These are phyloP conservation scores for honey bee (Apis mellifera) DNA, from an alignment of 1,140 invertebrate genomes.

Conservation along the genomic window DNA sequence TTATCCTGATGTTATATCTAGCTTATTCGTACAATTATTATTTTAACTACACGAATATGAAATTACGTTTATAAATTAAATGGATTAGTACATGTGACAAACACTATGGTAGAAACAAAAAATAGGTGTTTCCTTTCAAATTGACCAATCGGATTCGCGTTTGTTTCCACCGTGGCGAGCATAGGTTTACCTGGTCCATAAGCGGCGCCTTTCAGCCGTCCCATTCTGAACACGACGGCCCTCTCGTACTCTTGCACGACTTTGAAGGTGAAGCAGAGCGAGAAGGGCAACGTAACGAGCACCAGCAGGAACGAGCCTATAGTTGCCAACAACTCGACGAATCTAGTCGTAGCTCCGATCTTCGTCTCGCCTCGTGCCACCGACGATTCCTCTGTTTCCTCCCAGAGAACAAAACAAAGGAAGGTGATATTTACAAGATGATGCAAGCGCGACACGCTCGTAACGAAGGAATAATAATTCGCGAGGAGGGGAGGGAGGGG, in stretches of 20 bases:
- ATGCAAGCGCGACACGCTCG: background rate
- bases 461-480: no score
- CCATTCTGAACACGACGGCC: slow-evolving; percentile 89
- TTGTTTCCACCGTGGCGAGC: no score
- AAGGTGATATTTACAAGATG: background rate
- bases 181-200: slow-evolving; percentile 86
- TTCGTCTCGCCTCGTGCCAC: background rate
- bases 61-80: no score
- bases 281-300: slow-evolving; percentile 92
- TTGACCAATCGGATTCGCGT: no score
- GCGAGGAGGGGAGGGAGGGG: background rate
- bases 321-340: slow-evolving; percentile 91
- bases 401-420: no score
- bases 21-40: no score
- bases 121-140: no score
- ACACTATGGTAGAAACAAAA: no score
- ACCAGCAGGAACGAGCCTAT: slow-evolving; percentile 89
- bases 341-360: slow-evolving; percentile 75
- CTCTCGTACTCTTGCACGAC: slow-evolving; percentile 90
- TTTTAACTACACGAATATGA: no score
- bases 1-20: no score
- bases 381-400: slow-evolving; percentile 1
- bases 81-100: no score
- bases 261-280: slow-evolving; percentile 93
- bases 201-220: slow-evolving; percentile 87